These are phyloP conservation scores for Xylota segnis DNA, from an alignment of 2,888 invertebrate species.

Conservation along the genomic window DNA sequence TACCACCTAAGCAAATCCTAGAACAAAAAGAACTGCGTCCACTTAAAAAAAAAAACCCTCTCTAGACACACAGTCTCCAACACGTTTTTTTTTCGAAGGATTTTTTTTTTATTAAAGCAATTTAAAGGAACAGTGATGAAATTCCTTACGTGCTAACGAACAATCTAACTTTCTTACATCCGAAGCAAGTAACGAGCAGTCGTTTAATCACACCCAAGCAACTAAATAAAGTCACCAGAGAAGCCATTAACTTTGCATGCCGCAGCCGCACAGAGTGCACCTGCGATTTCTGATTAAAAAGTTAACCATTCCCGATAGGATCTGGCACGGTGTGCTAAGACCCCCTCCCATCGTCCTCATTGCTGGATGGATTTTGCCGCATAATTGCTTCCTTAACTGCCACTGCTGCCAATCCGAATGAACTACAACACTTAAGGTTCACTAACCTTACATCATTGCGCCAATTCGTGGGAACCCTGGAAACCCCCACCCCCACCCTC, in stretches of 20 bases:
- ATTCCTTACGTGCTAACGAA: background rate
- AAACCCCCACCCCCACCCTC: background rate
- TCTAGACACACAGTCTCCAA: no score
- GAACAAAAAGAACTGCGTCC: no score
- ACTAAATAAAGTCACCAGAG: constrained; percentile 17
- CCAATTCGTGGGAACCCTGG: constrained; percentile 2
- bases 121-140: background rate
- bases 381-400: constrained; percentile 53
- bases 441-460: constrained; percentile 46
- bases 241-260: constrained; percentile 28
- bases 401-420: constrained; percentile 10
- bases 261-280: constrained; percentile 1
- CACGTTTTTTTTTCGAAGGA: no score
- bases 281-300: constrained; percentile 2
- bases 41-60: no score
- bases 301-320: constrained; percentile 36
- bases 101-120: no score
- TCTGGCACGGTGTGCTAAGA: constrained; percentile 15
- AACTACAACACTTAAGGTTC: constrained; percentile 38
- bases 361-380: constrained; percentile 58
- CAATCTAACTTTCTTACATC: background rate
- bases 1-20: no score
- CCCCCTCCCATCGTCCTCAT: background rate
- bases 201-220: background rate
- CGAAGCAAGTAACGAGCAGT: constrained; percentile 2